These are phyloP conservation scores for Bradypus variegatus DNA, from an alignment of 2,797 vertebrate genomes.

Conservation along the genomic window DNA sequence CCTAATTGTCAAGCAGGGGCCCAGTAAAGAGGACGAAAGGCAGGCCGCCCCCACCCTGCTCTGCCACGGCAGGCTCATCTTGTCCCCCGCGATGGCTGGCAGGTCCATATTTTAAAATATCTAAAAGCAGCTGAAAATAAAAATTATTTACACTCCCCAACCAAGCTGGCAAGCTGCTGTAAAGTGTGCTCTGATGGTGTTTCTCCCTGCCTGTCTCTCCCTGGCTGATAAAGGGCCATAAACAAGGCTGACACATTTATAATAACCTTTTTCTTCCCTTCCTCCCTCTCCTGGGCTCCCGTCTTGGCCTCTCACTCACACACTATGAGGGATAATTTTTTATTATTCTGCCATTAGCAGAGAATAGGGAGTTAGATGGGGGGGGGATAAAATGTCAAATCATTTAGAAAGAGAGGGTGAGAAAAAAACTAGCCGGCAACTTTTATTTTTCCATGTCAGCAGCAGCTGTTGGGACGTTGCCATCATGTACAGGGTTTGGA, in stretches of 20 bases:
- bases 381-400: conserved; percentile 68
- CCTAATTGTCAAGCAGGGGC: neutral
- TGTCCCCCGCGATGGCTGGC: neutral
- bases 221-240: conserved; percentile 73
- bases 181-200: conserved; percentile 49
- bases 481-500: neutral
- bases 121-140: conserved; percentile 71
- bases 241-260: conserved; percentile 75
- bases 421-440: conserved; percentile 51
- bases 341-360: conserved; percentile 74
- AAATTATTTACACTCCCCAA: conserved; percentile 76
- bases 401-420: conserved; percentile 47
- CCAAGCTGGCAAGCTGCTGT: conserved; percentile 70
- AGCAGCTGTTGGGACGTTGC: conserved; percentile 56
- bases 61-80: conserved; percentile 50
- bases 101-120: conserved; percentile 57
- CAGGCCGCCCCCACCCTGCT: conserved; percentile 35
- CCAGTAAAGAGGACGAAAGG: conserved; percentile 34
- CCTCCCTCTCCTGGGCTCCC: conserved; percentile 67
- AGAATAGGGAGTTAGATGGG: conserved; percentile 72
- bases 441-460: conserved; percentile 63
- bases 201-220: conserved; percentile 60
- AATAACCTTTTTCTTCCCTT: conserved; percentile 73
- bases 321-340: conserved; percentile 67
- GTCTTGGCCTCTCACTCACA: conserved; percentile 47